Conservation (phyloP, 2,888 invertebrate species). For the Tipula lateralis region DNA sequence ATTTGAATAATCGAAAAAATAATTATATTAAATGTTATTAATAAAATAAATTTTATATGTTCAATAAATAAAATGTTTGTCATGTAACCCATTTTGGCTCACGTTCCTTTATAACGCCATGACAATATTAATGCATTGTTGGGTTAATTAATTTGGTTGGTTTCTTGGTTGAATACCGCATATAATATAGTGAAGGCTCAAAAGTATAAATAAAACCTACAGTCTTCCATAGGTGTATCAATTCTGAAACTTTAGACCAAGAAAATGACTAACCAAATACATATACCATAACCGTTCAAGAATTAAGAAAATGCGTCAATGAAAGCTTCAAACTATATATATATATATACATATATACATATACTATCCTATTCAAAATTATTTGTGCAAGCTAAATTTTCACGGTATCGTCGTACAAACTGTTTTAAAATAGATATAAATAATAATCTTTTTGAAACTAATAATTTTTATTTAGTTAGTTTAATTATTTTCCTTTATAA, state of each 20-base stretch:
- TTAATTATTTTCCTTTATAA: too few relatives aligned
- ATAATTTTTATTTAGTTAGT: too few relatives aligned
- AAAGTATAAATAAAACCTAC: not conserved
- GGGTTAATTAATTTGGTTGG: not conserved
- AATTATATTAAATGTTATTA: not conserved
- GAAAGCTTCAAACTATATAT: not conserved
- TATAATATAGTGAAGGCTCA: not conserved
- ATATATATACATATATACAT: too few relatives aligned
- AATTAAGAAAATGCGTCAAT: not conserved
- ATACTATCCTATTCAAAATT: too few relatives aligned
- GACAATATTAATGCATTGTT: not conserved
- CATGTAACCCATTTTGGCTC: not conserved
- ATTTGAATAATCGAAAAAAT: not conserved
- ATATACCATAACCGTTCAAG: not conserved
- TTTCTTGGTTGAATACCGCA: not conserved
- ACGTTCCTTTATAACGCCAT: not conserved
- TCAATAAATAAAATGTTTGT: not conserved
- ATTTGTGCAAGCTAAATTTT: too few relatives aligned
- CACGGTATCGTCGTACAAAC: too few relatives aligned
- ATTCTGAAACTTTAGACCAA: not conserved
- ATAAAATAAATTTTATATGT: not conserved
- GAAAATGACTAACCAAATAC: not conserved
- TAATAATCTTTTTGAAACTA: too few relatives aligned
- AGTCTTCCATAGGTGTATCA: not conserved
- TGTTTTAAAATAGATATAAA: too few relatives aligned